Evolutionary conservation across 2,797 vertebrate species (phyloP).

Genomic region (Epinephelus malabaricus): DNA sequence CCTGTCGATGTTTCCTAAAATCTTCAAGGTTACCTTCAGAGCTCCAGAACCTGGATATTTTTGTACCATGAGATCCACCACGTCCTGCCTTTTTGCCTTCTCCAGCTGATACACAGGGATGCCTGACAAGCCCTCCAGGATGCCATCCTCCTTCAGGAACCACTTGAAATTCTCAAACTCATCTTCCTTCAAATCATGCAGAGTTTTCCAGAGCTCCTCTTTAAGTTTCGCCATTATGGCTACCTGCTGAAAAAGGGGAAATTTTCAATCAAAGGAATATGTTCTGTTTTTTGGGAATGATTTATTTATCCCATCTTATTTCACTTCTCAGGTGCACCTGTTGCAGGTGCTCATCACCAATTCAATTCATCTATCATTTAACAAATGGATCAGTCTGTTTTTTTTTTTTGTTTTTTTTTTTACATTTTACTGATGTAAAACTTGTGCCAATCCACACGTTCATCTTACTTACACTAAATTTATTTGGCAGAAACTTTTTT

Average conservation of each 20-base stretch:
- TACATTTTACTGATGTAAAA: no score
- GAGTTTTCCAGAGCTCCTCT: slow-evolving; percentile 5
- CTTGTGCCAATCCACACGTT: no score
- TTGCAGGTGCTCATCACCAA: no score
- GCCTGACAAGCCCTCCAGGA: neutral
- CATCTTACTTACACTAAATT: no score
- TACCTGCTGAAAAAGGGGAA: neutral
- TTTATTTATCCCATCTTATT: no score
- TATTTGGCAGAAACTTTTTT: no score
- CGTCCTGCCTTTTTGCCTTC: neutral
- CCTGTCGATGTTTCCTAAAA: slow-evolving; percentile 1
- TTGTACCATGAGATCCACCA: slow-evolving; percentile 31
- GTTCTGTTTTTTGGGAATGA: no score
- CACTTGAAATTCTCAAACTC: slow-evolving; percentile 27
- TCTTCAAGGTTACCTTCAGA: neutral
- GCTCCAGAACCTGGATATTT: slow-evolving; percentile 1
- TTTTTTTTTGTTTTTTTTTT: no score
- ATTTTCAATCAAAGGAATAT: neutral
- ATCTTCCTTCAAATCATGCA: neutral
- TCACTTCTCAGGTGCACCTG: no score
- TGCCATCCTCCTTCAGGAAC: slow-evolving; percentile 7
- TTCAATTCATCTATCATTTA: no score
- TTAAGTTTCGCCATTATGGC: neutral
- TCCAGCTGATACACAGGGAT: slow-evolving; percentile 9
- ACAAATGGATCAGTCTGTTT: no score